Evolutionary conservation across 2,113 vertebrate genomes (phyloP).

Genomic region (Paralichthys olivaceus): DNA sequence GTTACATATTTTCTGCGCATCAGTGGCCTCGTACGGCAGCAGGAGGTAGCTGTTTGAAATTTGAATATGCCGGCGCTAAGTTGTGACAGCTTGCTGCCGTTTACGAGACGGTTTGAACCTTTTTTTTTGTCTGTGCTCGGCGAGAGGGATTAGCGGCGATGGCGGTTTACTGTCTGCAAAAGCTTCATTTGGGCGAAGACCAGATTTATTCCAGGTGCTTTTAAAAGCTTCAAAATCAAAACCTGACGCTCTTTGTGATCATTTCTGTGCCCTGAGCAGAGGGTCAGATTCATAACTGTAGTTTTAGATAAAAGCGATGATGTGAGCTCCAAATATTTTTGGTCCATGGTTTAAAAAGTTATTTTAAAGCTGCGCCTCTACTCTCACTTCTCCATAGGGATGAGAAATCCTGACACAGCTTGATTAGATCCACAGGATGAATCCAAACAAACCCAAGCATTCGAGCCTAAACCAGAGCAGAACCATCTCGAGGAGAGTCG

Average conservation of each 20-base stretch:
- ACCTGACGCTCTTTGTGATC: background rate
- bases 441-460: too few relatives aligned
- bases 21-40: background rate
- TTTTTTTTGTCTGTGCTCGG: background rate
- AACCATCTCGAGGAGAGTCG: too few relatives aligned
- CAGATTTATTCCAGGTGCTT: background rate
- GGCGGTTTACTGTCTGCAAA: background rate
- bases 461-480: background rate
- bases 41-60: background rate
- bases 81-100: background rate
- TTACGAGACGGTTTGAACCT: background rate
- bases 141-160: background rate
- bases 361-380: too few relatives aligned
- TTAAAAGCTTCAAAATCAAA: background rate
- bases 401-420: too few relatives aligned
- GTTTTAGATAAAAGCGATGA: too few relatives aligned
- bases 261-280: background rate
- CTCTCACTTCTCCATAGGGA: too few relatives aligned
- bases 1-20: background rate
- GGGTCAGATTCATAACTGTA: too few relatives aligned
- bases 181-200: background rate
- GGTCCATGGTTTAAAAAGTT: too few relatives aligned
- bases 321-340: too few relatives aligned
- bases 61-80: too few relatives aligned
- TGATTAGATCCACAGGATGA: too few relatives aligned